These are phyloP conservation scores for Achatina immaculata DNA, from an alignment of 1,140 invertebrate species.

Conservation along the genomic window DNA sequence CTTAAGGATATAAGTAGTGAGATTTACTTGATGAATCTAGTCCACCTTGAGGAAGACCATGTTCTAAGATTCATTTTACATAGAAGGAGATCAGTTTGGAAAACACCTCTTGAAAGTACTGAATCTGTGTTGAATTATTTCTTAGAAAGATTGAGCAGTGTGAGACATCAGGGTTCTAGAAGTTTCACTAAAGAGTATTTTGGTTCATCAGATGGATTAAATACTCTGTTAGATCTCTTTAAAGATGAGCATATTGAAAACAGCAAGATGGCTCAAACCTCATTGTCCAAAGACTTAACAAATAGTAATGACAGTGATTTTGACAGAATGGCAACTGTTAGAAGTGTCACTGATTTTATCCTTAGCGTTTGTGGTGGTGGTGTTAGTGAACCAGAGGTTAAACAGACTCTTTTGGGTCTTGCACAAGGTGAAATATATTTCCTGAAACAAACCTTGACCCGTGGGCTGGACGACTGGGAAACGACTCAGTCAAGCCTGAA, in stretches of 20 bases:
- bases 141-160: not conserved
- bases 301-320: not conserved
- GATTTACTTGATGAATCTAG: no score
- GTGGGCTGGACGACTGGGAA: constrained; percentile 3
- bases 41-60: not conserved
- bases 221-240: not conserved
- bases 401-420: not conserved
- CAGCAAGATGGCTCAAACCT: not conserved
- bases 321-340: not conserved
- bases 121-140: constrained; percentile 9
- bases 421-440: not conserved
- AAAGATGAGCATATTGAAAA: not conserved
- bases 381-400: not conserved
- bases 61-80: constrained; percentile 6
- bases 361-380: not conserved
- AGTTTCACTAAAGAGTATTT: not conserved
- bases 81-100: not conserved
- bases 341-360: not conserved
- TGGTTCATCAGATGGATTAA: constrained; percentile 2
- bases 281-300: not conserved
- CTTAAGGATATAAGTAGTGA: not conserved
- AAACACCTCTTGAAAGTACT: not conserved
- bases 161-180: not conserved
- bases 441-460: not conserved
- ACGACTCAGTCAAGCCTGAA: not conserved